A percentile compares a stretch with the other conserved stretches of the same genome.
phyloP scores from a whole-genome alignment of 2,888 invertebrate species.

The Calameuta filiformis region DNA sequence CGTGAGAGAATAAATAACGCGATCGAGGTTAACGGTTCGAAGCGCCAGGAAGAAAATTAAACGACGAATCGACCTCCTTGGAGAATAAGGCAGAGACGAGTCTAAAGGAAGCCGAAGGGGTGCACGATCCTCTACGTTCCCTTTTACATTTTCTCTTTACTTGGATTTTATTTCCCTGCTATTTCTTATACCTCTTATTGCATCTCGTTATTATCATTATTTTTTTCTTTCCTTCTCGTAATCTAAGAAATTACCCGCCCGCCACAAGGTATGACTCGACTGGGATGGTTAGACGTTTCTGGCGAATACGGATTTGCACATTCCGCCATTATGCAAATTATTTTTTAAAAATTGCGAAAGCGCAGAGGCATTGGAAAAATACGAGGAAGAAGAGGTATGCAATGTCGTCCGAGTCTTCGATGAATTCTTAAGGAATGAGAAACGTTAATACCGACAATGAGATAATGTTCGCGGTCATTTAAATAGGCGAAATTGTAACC shows the following conservation, averaged over 20 bases:
- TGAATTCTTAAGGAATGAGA: slow-evolving; percentile 31
- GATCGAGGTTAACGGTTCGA: not conserved
- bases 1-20: not conserved
- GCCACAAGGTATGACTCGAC: slow-evolving; percentile 23
- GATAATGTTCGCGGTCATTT: not conserved
- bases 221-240: slow-evolving; percentile 10
- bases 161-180: slow-evolving; percentile 18
- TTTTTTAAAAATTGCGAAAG: slow-evolving; percentile 43
- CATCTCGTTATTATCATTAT: slow-evolving; percentile 2
- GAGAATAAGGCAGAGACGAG: not conserved
- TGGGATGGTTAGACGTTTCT: slow-evolving; percentile 13
- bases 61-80: not conserved
- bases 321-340: slow-evolving; percentile 57
- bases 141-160: slow-evolving; percentile 14
- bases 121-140: not conserved
- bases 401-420: slow-evolving; percentile 44
- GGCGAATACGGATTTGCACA: slow-evolving; percentile 51
- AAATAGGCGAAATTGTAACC: not conserved
- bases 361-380: slow-evolving; percentile 16
- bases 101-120: not conserved
- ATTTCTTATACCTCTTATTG: slow-evolving; percentile 12
- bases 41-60: not conserved
- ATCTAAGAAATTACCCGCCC: slow-evolving; percentile 28
- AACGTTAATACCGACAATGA: not conserved
- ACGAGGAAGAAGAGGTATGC: slow-evolving; percentile 43